Evolutionary conservation across 2,113 vertebrate species (phyloP), one percentile per base, ranked within the genome.

Genomic region (Trinectes maculatus): DNA sequence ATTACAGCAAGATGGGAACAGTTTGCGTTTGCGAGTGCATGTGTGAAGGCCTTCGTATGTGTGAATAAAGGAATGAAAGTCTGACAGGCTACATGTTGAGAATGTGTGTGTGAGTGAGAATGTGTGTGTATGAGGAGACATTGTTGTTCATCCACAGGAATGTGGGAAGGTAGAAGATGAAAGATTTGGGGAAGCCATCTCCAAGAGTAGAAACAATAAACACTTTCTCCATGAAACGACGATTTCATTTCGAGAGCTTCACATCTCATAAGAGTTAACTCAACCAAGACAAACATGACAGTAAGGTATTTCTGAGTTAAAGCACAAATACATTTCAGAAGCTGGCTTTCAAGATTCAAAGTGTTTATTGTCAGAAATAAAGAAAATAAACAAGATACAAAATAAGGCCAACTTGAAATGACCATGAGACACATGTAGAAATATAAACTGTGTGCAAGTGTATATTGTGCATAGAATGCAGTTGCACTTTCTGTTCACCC

Each of bases 1-100:
- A 83, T 89, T 87, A 89, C 49, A 19, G 18, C 68, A 72, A 82
- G 70, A 78, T 2, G 49, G 55, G 65, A 81, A 79, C 68, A 58
- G 76, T 71, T 59, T 83, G 74, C 67, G 70, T 77, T 46, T 55
- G 66, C 33, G 55, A 25, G 24, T 39, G 71, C 54, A 56, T 62
- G 53, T 59, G 72, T 77, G 61, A 28, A 56, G 44, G 69, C 47
- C 58, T 75, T 59, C 72, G 62, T 70, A 15, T 36, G 66, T 42
- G 60, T 46, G 52, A 28, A 54, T 63, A 37, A 77, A 72, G 57
- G 62, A 58, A 44, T 13, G 25, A 4, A 44, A 21, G 56, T 22
- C 59, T 13, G 49, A 53, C 29, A 57, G 6, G 31, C 21, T 39
- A 15, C 31, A 49, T 48, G 59, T 47, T 15, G 19, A 18, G 39